Evolutionary conservation across 2,888 invertebrate genomes (phyloP), one percentile per base, ranked within the genome.

Genomic region (Pycnomerus fuliginosus): DNA sequence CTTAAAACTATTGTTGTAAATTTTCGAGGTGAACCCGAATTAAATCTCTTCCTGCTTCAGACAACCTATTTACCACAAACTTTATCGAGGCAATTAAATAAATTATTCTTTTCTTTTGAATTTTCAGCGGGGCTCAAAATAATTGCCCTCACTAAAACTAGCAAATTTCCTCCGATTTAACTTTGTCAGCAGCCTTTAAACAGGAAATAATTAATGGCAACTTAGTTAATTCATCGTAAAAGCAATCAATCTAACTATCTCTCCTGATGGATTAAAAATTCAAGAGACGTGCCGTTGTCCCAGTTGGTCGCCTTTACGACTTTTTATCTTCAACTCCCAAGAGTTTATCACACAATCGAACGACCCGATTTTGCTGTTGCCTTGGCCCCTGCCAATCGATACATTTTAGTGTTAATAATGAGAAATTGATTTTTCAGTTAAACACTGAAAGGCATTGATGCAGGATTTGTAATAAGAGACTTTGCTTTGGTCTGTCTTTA

Each of bases 161-260:
- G 20, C 3, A 11, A 14, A 12, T 31, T 3, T 11, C 12, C 8
- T 23, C 16, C 17, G 17, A 10, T 11, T 32, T 17, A 12, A 20
- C 15, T 30, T 38, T 38, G 29, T 38, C 16, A 30, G 11, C 14
- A 29, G 20, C 7, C 7, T 7, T 29, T 29, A 15, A 30, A 30
- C 16, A 24, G 37, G 15, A 15, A 29, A 23, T 38, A 23, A 38
- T 38, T 38, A 30, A 23, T 30, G 38, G 29, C 28, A 30, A 38
- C n/a, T 38, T 29, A 38, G 31, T 40, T 40, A 40, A 33, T 40
- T 40, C 32, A 20, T 32, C 27, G 32, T 20, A 40, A 25, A 20
- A 27, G 40, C 40, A 40, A 40, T 40, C 33, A 40, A 40, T 40
- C 33, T 27, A 33, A 40, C 32, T 40, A 39, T 39, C 31, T 31